Evolutionary conservation across 23 tunicate genomes (phyloP).

Genomic region (Trididemnum clinides): DNA sequence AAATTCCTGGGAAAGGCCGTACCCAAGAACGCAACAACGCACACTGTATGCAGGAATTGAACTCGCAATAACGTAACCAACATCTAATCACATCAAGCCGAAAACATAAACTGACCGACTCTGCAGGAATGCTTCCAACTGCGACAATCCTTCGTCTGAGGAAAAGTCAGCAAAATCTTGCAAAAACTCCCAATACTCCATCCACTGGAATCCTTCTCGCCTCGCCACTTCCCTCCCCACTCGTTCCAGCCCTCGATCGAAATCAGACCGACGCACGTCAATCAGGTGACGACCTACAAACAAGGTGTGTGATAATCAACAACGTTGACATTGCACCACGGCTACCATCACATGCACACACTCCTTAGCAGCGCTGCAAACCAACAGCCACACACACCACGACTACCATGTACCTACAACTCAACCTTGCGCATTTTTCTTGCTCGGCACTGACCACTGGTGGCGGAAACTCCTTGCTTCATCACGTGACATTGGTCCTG

Average conservation of each 20-base stretch:
- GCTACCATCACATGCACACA: too few species aligned
- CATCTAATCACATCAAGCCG: too few species aligned
- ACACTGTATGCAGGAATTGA: too few species aligned
- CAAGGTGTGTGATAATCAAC: not conserved
- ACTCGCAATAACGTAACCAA: too few species aligned
- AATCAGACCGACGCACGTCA: slow-evolving; percentile 58
- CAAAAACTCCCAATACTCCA: slow-evolving; percentile 88
- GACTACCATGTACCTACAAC: slow-evolving; percentile 11
- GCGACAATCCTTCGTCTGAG: slow-evolving; percentile 42
- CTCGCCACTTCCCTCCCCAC: slow-evolving; percentile 75
- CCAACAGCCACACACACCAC: too few species aligned
- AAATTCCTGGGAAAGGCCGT: too few species aligned
- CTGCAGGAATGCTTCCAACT: slow-evolving; percentile 57
- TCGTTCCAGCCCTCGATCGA: slow-evolving; percentile 80
- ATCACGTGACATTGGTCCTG: slow-evolving; percentile 74
- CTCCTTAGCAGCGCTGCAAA: too few species aligned
- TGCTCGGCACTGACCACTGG: slow-evolving; percentile 66
- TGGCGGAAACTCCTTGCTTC: slow-evolving; percentile 51
- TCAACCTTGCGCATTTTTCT: slow-evolving; percentile 20
- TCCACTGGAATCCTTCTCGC: slow-evolving; percentile 46
- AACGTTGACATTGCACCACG: too few species aligned
- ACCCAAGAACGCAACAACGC: too few species aligned
- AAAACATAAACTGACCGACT: too few species aligned
- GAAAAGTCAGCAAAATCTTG: slow-evolving; percentile 73
- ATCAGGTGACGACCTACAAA: not conserved